phyloP scores from a whole-genome alignment of 2,888 invertebrate species.

The Drosophila sordidula region DNA sequence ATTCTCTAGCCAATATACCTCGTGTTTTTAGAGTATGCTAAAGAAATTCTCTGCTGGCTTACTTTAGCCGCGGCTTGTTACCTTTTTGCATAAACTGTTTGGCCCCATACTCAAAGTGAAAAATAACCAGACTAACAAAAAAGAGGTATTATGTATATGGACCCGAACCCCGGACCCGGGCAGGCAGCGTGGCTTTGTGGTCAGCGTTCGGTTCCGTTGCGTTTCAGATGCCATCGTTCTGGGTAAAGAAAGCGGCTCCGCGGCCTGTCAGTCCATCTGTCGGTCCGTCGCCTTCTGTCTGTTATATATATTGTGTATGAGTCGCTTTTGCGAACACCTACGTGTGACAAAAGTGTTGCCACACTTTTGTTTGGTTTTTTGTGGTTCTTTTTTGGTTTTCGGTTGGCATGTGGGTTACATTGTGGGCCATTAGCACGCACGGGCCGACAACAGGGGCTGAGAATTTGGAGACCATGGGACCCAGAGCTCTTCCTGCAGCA shows the following conservation, averaged over 20 bases:
- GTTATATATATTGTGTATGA: conserved; percentile 71
- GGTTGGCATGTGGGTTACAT: conserved; percentile 72
- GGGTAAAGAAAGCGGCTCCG: conserved; percentile 73
- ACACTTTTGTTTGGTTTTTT: conserved; percentile 70
- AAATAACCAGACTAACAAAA: conserved; percentile 60
- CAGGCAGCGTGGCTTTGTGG: conserved; percentile 13
- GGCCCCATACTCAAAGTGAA: conserved; percentile 60
- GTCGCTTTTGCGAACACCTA: conserved; percentile 61
- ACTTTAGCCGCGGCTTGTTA: conserved; percentile 40
- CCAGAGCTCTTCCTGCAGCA: conserved; percentile 3
- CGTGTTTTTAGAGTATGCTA: conserved; percentile 3
- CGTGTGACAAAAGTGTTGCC: conserved; percentile 79
- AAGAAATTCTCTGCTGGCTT: conserved; percentile 34
- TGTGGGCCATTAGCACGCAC: conserved; percentile 79
- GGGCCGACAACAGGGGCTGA: conserved; percentile 33
- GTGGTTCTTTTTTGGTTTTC: not conserved
- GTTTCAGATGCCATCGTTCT: conserved; percentile 75
- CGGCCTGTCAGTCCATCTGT: conserved; percentile 21
- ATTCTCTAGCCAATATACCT: too few relatives aligned
- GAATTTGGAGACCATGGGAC: conserved; percentile 11
- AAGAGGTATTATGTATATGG: conserved; percentile 42
- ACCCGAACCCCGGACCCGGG: not conserved
- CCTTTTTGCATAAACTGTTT: conserved; percentile 76
- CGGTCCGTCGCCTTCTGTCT: conserved; percentile 18
- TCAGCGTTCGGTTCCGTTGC: conserved; percentile 35